Evolutionary conservation across 2,888 invertebrate genomes (phyloP).

Genomic region (Callinectes sapidus): DNA sequence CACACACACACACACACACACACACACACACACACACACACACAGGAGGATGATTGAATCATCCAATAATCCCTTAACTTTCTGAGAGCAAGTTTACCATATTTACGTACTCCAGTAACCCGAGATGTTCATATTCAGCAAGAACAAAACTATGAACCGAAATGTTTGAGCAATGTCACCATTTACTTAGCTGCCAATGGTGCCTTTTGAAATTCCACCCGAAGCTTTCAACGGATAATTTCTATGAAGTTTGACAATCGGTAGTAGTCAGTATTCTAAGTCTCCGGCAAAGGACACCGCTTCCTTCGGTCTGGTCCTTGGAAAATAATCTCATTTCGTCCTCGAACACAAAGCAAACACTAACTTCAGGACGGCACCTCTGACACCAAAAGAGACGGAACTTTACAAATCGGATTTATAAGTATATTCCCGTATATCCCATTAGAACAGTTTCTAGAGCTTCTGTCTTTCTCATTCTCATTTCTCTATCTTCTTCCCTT

Average conservation of each 20-base stretch:
- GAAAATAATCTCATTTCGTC: not conserved
- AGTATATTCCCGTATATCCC: not conserved
- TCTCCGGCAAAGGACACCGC: not conserved
- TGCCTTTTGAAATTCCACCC: not conserved
- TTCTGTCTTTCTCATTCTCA: not conserved
- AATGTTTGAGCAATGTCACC: too few species aligned
- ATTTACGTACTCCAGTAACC: too few species aligned
- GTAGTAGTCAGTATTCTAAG: not conserved
- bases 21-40: not conserved
- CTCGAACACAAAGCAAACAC: not conserved
- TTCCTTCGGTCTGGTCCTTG: not conserved
- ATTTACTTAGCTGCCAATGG: too few species aligned
- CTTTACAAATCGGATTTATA: not conserved
- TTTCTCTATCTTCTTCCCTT: not conserved
- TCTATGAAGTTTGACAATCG: not conserved
- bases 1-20: not conserved
- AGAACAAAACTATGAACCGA: not conserved
- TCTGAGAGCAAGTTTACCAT: too few species aligned
- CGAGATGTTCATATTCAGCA: not conserved
- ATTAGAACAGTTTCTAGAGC: not conserved
- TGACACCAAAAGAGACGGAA: not conserved
- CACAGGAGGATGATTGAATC: too few species aligned
- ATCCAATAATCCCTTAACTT: too few species aligned
- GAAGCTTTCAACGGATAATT: not conserved
- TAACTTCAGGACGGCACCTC: not conserved